Evolutionary conservation across 2,797 vertebrate species (phyloP), one percentile per base, ranked within the genome.

Genomic region (Galaxias olidus): DNA sequence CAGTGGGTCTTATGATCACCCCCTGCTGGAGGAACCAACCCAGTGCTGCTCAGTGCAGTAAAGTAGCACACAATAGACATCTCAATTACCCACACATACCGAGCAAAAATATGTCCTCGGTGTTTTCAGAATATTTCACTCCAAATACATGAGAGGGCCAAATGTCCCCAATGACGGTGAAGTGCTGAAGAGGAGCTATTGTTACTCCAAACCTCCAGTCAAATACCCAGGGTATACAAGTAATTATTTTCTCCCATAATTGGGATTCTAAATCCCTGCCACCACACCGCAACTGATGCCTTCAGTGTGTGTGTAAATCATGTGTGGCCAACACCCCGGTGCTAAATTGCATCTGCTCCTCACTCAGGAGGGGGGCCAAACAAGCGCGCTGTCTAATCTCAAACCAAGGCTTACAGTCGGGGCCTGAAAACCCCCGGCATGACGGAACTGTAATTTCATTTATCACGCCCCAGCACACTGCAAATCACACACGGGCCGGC

Each of bases 391-490:
- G 56, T 11, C 46, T 42, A 68, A 61, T 68, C 68, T 68, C 63
- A 73, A 76, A 68, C 49, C 65, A 69, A 52, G 49, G 54, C 65
- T 78, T 61, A 73, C 59, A 51, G 63, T 56, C 2, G 54, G 48
- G 63, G 64, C 69, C 81, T 74, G 44, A 7, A 84, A 72, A n/a
- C n/a, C 68, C 66, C 61, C 68, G 63, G 78, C 81, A 72, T 76
- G 82, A 79, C 61, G 66, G 75, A 73, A 62, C 76, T 65, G 70
- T 84, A 81, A 84, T 86, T 84, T 85, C 55, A 87, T 81, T 86
- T 72, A 72, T 69, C 79, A 84, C 47, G 74, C 78, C 76, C 84
- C 74, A 63, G 65, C 72, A 73, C 67, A 75, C 79, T 64, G 47
- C 65, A 79, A 86, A 87, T 79, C 84, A 79, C 77, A 86, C 82